Evolutionary conservation across 2,888 invertebrate genomes (phyloP).

Genomic region (Panopea generosa): DNA sequence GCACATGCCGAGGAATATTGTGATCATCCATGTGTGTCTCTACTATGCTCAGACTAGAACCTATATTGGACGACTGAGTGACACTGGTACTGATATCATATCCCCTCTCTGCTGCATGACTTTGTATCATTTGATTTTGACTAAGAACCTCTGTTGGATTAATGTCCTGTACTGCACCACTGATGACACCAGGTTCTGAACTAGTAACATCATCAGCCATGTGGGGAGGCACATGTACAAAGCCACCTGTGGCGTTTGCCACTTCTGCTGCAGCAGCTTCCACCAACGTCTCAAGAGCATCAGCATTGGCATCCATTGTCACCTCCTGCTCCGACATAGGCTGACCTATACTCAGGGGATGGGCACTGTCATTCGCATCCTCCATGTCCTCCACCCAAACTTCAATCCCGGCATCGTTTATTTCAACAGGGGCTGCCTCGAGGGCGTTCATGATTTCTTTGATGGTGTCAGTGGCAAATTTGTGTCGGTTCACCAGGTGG

Average conservation of each 20-base stretch:
- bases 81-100: not conserved
- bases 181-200: not conserved
- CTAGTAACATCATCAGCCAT: not conserved
- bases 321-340: not conserved
- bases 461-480: constrained; percentile 57
- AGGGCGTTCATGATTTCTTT: constrained; percentile 65
- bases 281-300: not conserved
- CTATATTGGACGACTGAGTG: not conserved
- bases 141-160: not conserved
- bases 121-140: not conserved
- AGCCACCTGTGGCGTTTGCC: not conserved
- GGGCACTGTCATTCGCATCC: not conserved
- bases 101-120: not conserved
- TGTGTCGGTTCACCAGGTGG: constrained; percentile 74
- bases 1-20: constrained; percentile 39
- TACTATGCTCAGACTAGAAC: not conserved
- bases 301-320: not conserved
- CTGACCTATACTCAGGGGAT: not conserved
- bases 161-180: not conserved
- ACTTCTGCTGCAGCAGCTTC: not conserved
- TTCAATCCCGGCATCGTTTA: not conserved
- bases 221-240: not conserved
- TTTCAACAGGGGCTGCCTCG: constrained; percentile 11
- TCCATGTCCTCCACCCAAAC: not conserved
- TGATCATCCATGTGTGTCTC: constrained; percentile 8